Evolutionary conservation across 2,113 vertebrate genomes (phyloP).

Genomic region (Lasiurus borealis): DNA sequence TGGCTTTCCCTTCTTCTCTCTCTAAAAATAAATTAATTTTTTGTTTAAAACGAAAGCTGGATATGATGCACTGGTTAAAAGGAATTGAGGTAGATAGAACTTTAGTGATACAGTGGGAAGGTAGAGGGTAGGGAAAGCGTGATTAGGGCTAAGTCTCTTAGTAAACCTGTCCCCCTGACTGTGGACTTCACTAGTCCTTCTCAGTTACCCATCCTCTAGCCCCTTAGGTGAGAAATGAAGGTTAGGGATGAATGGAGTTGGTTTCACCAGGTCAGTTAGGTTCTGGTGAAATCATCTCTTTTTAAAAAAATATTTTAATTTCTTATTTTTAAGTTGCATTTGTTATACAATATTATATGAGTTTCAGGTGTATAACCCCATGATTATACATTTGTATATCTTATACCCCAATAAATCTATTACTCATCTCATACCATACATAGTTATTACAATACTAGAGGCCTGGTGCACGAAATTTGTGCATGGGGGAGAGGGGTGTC

Average conservation of each 20-base stretch:
- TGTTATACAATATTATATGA: background rate
- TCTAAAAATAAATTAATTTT: background rate
- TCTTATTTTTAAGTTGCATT: background rate
- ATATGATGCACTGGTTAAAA: background rate
- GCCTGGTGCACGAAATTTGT: too few relatives aligned
- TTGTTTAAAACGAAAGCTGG: background rate
- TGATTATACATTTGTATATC: background rate
- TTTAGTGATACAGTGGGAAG: background rate
- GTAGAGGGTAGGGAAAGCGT: background rate
- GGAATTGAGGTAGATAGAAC: background rate
- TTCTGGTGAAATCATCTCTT: background rate
- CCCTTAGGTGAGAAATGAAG: background rate
- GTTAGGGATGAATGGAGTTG: background rate
- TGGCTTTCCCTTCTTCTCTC: background rate
- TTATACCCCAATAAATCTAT: background rate
- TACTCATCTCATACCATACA: background rate
- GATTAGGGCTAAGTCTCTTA: background rate
- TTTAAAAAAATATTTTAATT: background rate
- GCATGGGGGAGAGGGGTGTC: too few relatives aligned
- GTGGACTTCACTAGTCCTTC: background rate
- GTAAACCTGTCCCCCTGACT: background rate
- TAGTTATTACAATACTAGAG: background rate
- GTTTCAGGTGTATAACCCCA: background rate
- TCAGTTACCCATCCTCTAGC: background rate
- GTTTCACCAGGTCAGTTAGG: background rate